Base-by-base conservation (phyloP, 2,888 invertebrate species). In the Caenorhabditis sp. region DNA sequence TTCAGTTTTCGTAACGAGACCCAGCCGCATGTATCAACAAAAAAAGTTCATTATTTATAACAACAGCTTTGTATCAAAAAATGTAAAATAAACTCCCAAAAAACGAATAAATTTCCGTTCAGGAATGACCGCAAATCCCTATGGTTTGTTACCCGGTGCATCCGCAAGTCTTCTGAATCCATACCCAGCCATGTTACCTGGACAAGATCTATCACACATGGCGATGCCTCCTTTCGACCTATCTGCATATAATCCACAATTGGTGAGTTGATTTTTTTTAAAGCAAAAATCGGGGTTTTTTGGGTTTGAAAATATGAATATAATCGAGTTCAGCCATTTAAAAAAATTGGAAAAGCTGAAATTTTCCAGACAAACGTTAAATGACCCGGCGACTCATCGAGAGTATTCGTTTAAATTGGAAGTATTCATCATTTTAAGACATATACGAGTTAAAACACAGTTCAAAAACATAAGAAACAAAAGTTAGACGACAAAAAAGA, bases 211-310 rank as follows among this genome's bases (percentile, higher is more conserved):
- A 21, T 59, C 69, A 31, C 80, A 80, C 17, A 77, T 82, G 76
- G 79, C 76, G 43, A 76, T 79, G 76, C 69, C 66, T 17, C 67
- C 70, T 19, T 82, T 82, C 60, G 82, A 82, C 55, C 62, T 82
- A 43, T 71, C 76, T 6, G 75, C 78, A 26, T 82, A 82, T 60
- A 81, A 82, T 65, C 80, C 80, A 19, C 80, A 80, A 69, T 62
- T 82, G 73, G 81, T 81, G 3, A 68, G 79, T 19, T 36, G n/a
- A n/a, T 58, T 58, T 58, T 19, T 60, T 31, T 31, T 4, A 31
- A 31, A 31, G 4, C 17, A 50, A 50, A 50, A 50, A 4, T 50
- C 37, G 37, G 10, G 10, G 19, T 19, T 50, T 50, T 50, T 50
- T 37, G 37, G 37, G 14, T 37, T 37, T 37, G n/a, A n/a, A n/a